phyloP scores from a whole-genome alignment of 2,888 invertebrate genomes.

The Seira ritae region DNA sequence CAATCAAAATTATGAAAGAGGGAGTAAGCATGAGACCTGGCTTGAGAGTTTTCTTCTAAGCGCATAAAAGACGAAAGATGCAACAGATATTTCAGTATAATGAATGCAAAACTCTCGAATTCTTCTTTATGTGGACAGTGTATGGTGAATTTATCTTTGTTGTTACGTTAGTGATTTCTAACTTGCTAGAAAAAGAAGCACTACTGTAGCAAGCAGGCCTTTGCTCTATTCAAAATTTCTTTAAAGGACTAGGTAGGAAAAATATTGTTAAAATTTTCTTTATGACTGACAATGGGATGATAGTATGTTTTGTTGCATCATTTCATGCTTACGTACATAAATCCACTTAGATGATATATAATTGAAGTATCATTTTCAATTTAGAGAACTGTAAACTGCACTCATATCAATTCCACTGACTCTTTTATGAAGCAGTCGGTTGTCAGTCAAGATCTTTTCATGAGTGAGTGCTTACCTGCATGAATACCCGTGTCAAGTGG shows the following conservation, averaged over 20 bases:
- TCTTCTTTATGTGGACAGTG: too few relatives aligned
- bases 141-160: too few relatives aligned
- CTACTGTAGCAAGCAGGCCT: too few relatives aligned
- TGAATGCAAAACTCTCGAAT: too few relatives aligned
- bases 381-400: slow-evolving; percentile 5
- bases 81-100: too few relatives aligned
- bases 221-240: too few relatives aligned
- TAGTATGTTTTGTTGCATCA: slow-evolving; percentile 21
- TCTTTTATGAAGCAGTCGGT: slow-evolving; percentile 23
- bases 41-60: background rate
- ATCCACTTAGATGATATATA: slow-evolving; percentile 18
- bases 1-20: slow-evolving; percentile 56
- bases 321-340: slow-evolving; percentile 18
- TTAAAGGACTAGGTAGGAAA: too few relatives aligned
- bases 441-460: slow-evolving; percentile 33
- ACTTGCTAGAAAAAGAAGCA: too few relatives aligned
- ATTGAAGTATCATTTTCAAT: slow-evolving; percentile 18
- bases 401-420: background rate
- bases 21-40: background rate
- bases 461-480: slow-evolving; percentile 6
- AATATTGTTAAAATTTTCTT: too few relatives aligned
- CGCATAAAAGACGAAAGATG: too few relatives aligned
- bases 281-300: slow-evolving; percentile 21
- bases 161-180: too few relatives aligned
- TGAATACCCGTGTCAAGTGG: slow-evolving; percentile 25